Evolutionary conservation across 2,113 vertebrate genomes (phyloP).

Genomic region (Brachypodius melanocephalos): DNA sequence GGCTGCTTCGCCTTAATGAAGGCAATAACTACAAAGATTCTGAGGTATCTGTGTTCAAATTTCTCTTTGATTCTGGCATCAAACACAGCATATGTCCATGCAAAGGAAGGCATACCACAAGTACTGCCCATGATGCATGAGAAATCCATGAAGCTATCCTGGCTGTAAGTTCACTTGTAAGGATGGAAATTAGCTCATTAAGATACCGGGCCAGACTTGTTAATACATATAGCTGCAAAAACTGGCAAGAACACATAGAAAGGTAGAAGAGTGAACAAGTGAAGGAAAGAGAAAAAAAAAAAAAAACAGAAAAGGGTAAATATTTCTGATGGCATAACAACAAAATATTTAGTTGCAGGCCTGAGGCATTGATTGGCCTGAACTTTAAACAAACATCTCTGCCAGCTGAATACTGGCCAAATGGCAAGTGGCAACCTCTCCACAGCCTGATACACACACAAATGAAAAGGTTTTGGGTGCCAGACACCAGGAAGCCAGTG

Average conservation of each 20-base stretch:
- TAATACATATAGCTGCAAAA: not conserved
- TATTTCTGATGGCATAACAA: conserved; percentile 51
- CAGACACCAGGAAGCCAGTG: conserved; percentile 57
- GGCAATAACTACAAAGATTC: not conserved
- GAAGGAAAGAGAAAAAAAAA: not conserved
- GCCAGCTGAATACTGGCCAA: conserved; percentile 49
- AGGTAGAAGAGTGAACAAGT: not conserved
- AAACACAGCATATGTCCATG: not conserved
- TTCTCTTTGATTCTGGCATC: not conserved
- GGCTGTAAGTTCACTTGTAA: not conserved
- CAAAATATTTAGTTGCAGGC: conserved; percentile 31
- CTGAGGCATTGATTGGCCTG: not conserved
- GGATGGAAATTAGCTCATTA: not conserved
- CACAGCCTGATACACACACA: conserved; percentile 49
- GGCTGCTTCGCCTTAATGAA: not conserved
- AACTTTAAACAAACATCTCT: not conserved
- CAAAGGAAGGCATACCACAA: not conserved
- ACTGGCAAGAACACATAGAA: not conserved
- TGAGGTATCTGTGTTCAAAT: not conserved
- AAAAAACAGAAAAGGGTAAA: conserved; percentile 1
- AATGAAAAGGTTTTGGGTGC: conserved; percentile 61
- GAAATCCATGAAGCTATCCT: not conserved
- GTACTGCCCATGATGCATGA: not conserved
- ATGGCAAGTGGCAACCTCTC: conserved; percentile 54
- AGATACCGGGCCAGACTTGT: not conserved